Evolutionary conservation across 2,113 vertebrate genomes (phyloP).

Genomic region (Ammospiza nelsoni): DNA sequence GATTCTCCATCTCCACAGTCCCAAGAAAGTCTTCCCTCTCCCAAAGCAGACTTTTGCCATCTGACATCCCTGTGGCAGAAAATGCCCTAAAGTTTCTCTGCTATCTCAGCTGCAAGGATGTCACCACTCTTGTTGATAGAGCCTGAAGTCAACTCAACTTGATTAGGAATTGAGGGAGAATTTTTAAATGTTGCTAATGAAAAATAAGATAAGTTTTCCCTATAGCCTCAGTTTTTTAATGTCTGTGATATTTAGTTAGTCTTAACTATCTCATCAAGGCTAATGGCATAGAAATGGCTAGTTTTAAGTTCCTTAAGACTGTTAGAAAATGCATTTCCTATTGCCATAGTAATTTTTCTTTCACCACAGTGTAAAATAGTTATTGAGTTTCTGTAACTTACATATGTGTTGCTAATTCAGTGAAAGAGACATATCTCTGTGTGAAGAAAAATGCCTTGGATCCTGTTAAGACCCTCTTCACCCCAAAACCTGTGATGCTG

Average conservation of each 20-base stretch:
- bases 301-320: background rate
- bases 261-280: background rate
- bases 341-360: background rate
- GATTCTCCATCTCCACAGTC: background rate
- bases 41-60: background rate
- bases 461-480: background rate
- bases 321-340: background rate
- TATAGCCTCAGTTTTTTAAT: background rate
- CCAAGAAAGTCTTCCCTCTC: background rate
- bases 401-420: background rate
- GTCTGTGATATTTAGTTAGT: background rate
- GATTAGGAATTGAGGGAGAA: background rate
- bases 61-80: background rate
- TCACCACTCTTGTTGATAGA: background rate
- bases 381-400: background rate
- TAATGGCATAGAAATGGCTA: background rate
- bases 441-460: background rate
- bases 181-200: background rate
- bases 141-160: background rate
- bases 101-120: accelerated
- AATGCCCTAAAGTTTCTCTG: background rate
- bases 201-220: background rate
- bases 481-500: background rate
- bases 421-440: background rate
- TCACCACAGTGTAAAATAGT: background rate